Conservation (phyloP, 2,888 invertebrate species). For the Cosmorhoe ocellata region DNA sequence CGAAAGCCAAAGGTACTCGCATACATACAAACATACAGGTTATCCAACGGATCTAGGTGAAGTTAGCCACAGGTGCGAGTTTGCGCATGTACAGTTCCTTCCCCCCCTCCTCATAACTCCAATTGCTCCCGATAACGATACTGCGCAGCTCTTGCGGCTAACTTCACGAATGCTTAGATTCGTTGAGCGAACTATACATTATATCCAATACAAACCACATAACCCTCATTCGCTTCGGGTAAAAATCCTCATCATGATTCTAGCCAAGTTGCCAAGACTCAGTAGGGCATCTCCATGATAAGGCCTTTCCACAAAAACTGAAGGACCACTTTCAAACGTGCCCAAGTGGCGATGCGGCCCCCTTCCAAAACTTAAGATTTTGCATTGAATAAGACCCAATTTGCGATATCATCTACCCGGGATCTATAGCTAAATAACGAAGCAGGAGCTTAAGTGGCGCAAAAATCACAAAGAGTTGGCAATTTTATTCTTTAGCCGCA, state of each 20-base stretch:
- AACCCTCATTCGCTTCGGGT: too few species aligned
- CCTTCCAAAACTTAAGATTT: slow-evolving; percentile 24
- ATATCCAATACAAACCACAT: too few species aligned
- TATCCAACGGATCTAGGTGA: too few species aligned
- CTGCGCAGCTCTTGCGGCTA: too few species aligned
- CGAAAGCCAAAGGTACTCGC: too few species aligned
- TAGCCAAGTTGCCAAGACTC: slow-evolving; percentile 3
- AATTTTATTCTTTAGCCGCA: background rate
- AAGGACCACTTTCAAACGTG: slow-evolving; percentile 28
- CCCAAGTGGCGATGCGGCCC: slow-evolving; percentile 24
- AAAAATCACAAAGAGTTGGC: slow-evolving; percentile 3
- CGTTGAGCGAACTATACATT: too few species aligned
- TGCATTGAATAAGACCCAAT: slow-evolving; percentile 21
- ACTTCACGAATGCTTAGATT: too few species aligned
- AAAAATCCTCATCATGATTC: background rate
- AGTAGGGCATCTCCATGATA: slow-evolving; percentile 13
- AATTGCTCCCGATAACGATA: too few species aligned
- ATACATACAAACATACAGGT: too few species aligned
- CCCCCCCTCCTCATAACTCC: too few species aligned
- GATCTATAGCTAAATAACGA: slow-evolving; percentile 22
- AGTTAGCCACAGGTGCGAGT: too few species aligned
- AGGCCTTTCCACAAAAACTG: slow-evolving; percentile 21
- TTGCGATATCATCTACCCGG: slow-evolving; percentile 20
- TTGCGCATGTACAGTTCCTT: too few species aligned
- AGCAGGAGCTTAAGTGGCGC: slow-evolving; percentile 6